Evolutionary conservation across 1,140 invertebrate species (phyloP), one percentile per base, ranked within the genome.

Genomic region (Bombus sibiricus): DNA sequence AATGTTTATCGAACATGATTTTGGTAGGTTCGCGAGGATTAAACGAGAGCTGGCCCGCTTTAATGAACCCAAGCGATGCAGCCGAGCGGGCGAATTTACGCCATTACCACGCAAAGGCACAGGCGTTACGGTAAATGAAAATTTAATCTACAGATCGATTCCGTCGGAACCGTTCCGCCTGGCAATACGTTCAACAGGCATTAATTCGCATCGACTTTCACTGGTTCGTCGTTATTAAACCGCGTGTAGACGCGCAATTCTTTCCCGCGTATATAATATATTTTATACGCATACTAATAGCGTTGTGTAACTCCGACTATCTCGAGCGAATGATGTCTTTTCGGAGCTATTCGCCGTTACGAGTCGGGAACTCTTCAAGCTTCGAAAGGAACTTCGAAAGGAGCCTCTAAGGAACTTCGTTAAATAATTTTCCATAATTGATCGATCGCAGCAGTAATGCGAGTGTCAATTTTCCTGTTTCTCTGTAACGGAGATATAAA

Each of bases 1-100:
- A 92, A 92, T 92, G 92, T 93, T 93, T 92, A 93, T 93, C 91
- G 92, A 93, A 93, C 92, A 92, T 93, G 92, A 92, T 92, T 92
- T 90, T 83, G 89, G 91, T 86, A 90, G 88, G 89, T 92, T 92
- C 89, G 77, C 90, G 90, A 75, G 91, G 92, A 92, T 93, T 93
- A 93, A 92, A 89, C 90, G 90, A 66, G 89, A 91, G 84, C 91
- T 85, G 85, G 86, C 75, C 87, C 87, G 92, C 92, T 93, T 93
- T 93, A 93, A 93, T 92, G 92, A 93, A 92, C 88, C 86, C 90
- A 71, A 86, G 77, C 87, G 85, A 86, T 74, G 69, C 84, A 77
- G 86, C 82, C 86, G 78, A 87, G 85, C 83, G 82, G 78, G 69
- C 87, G 79, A 90, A 92, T 91, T 88, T 90, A 74, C 80, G n/a